Evolutionary conservation across 1,140 invertebrate genomes (phyloP), one percentile per base, ranked within the genome.

Genomic region (Drosophila bocqueti): DNA sequence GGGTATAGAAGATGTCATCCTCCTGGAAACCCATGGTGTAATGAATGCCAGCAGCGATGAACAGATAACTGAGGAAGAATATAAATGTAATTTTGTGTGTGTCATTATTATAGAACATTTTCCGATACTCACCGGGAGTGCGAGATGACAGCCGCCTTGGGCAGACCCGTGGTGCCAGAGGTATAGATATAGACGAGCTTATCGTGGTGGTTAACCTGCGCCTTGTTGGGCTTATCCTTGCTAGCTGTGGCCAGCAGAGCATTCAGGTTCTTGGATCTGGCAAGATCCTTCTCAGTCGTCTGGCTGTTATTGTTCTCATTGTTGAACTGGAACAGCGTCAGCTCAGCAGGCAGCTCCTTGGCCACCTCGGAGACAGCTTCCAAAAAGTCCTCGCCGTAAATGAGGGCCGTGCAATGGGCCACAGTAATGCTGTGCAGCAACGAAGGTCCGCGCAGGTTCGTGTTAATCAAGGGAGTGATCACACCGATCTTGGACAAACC

Each of bases 401-500:
- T 96, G 24, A 99, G 92, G 1, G 96, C 97, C 84, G 96, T 96
- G 59, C 97, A 95, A 60, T 97, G 95, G 3, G 97, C 96, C n/a
- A 97, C 95, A 8, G 94, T 95, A 34, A 99, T 95, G 81, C 97
- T 98, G 93, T 99, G 98, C 46, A 96, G 86, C 34, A 99, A 94
- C 2, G 98, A 96, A 34, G 95, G 95, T 76, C 96, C 95, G 66
- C 96, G 95, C 43, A 98, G 94, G 93, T 99, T 99, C 69, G 96
- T 98, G 92, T 99, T 99, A 82, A 99, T 97, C 52, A 99, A 94
- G 1, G 98, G 96, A 3, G 96, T 96, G 13, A 98, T 96, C 6
- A 98, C 95, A 6, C 98, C 99, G 50, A 99, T 93, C 94, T 98
- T 98, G 15, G 97, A 96, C 74, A 99, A 94, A 26, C 98, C 98